Evolutionary conservation across 2,113 vertebrate genomes (phyloP).

Genomic region (Nothobranchius kuhntae): DNA sequence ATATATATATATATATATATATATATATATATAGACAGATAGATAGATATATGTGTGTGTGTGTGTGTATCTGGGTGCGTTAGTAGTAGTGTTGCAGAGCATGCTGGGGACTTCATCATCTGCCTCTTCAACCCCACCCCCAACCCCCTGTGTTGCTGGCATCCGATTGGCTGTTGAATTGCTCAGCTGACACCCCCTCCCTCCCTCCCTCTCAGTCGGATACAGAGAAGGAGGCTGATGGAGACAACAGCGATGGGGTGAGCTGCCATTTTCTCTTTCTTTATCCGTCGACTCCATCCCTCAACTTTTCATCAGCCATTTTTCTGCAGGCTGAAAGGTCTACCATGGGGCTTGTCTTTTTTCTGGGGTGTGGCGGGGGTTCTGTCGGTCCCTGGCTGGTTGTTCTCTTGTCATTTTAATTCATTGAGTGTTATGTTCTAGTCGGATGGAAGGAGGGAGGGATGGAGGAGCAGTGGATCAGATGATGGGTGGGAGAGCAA

Average conservation of each 20-base stretch:
- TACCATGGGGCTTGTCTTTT: background rate
- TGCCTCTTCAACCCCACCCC: background rate
- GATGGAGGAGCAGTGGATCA: background rate
- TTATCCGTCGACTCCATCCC: constrained; percentile 25
- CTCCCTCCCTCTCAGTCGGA: constrained; percentile 43
- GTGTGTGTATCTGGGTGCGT: background rate
- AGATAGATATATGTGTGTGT: no score
- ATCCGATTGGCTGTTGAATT: constrained; percentile 46
- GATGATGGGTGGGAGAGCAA: constrained; percentile 40
- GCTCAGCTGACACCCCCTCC: constrained; percentile 59
- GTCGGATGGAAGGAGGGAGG: background rate
- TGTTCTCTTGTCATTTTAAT: constrained; percentile 5
- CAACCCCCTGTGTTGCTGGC: background rate
- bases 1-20: no score
- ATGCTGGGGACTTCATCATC: constrained; percentile 42
- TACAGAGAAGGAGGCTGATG: constrained; percentile 56
- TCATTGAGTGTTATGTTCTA: background rate
- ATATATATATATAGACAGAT: no score
- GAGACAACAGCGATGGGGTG: constrained; percentile 72
- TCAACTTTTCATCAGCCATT: background rate
- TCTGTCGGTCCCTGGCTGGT: background rate
- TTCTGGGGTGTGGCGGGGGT: constrained; percentile 25
- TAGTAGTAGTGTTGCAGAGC: constrained; percentile 46
- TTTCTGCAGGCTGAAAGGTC: background rate
- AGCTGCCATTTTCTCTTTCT: constrained; percentile 73